Percentiles rank a stretch among this genome's conserved stretches.
Conservation (phyloP, 2,113 vertebrate species). For the Phrynosoma blainvillii region DNA sequence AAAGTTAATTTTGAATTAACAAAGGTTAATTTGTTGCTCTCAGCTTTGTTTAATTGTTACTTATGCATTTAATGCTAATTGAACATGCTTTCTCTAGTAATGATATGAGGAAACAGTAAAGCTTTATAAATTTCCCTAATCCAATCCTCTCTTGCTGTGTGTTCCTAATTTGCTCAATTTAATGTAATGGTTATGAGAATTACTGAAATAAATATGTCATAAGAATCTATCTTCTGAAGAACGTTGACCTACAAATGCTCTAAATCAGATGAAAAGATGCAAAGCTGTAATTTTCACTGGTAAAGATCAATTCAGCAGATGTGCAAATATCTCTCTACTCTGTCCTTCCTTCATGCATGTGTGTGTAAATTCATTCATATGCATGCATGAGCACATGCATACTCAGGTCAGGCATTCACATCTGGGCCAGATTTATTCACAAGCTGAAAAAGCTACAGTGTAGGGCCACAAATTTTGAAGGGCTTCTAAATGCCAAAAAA, state of each 20-base stretch:
- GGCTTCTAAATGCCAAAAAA: not conserved
- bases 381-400: not conserved
- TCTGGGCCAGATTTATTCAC: not conserved
- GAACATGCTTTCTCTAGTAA: constrained; percentile 60
- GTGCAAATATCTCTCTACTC: not conserved
- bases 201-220: constrained; percentile 67
- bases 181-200: constrained; percentile 63
- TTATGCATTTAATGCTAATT: constrained; percentile 70
- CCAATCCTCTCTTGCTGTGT: constrained; percentile 52
- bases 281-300: not conserved
- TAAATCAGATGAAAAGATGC: constrained; percentile 47
- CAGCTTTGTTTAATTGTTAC: constrained; percentile 68
- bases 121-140: constrained; percentile 68
- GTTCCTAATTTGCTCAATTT: constrained; percentile 66
- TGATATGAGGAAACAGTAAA: constrained; percentile 60
- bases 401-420: not conserved
- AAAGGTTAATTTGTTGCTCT: constrained; percentile 66
- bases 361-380: not conserved
- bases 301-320: not conserved
- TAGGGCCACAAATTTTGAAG: not conserved
- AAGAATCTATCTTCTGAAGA: constrained; percentile 58
- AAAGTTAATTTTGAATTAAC: constrained; percentile 60
- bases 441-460: not conserved
- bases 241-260: constrained; percentile 50
- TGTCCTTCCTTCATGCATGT: not conserved